These are phyloP conservation scores for Chrysochloris asiatica DNA, from an alignment of 2,113 vertebrate genomes.

Conservation along the genomic window DNA sequence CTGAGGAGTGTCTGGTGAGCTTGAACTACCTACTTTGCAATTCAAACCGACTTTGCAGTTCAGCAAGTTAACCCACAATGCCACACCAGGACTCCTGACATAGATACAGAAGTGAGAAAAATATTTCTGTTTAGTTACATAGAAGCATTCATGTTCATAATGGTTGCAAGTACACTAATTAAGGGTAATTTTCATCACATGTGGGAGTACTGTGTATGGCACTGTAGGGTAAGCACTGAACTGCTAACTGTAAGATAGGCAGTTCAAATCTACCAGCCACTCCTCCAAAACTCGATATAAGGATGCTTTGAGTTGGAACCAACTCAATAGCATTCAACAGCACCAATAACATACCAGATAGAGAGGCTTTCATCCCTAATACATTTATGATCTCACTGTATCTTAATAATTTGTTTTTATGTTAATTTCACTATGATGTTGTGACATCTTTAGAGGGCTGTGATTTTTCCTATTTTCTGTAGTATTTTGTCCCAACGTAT, in stretches of 20 bases:
- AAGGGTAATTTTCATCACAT: not conserved
- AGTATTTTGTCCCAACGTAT: not conserved
- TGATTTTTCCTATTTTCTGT: not conserved
- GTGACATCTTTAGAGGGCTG: not conserved
- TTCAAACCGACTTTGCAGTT: too few relatives aligned
- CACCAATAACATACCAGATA: too few relatives aligned
- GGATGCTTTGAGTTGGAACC: not conserved
- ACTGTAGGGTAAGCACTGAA: too few relatives aligned
- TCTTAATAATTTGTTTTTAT: not conserved
- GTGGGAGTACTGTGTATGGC: not conserved
- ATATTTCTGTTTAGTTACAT: not conserved
- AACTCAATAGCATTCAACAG: too few relatives aligned
- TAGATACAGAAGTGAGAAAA: not conserved
- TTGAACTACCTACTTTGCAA: too few relatives aligned
- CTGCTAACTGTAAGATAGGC: too few relatives aligned
- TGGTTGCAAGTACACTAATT: not conserved
- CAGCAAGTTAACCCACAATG: too few relatives aligned
- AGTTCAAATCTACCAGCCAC: too few relatives aligned
- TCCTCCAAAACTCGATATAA: too few relatives aligned
- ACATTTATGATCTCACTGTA: not conserved
- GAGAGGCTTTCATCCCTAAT: too few relatives aligned
- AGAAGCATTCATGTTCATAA: not conserved
- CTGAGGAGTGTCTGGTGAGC: too few relatives aligned
- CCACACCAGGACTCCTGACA: too few relatives aligned
- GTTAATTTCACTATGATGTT: not conserved